Evolutionary conservation across 2,113 vertebrate species (phyloP).

Genomic region (Scolopax mira): DNA sequence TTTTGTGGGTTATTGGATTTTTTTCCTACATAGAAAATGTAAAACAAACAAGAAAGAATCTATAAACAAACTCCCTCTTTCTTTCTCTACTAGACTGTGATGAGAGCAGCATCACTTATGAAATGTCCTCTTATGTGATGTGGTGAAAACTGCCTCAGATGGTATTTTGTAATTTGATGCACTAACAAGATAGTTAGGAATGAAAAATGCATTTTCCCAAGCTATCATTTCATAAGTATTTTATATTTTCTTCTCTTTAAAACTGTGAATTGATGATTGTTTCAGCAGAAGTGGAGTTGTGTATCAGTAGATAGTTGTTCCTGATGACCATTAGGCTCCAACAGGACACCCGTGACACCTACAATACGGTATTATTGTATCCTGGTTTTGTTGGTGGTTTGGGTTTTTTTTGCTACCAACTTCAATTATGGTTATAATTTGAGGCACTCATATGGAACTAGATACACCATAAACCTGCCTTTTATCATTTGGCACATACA

Average conservation of each 20-base stretch:
- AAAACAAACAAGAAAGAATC: slow-evolving; percentile 69
- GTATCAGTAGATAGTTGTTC: neutral
- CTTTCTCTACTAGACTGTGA: slow-evolving; percentile 35
- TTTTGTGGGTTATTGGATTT: slow-evolving; percentile 63
- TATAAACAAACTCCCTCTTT: slow-evolving; percentile 61
- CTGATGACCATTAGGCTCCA: neutral
- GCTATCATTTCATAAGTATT: slow-evolving; percentile 33
- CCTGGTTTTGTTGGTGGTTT: no score
- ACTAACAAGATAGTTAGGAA: slow-evolving; percentile 63
- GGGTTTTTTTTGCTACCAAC: neutral
- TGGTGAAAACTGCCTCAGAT: slow-evolving; percentile 53
- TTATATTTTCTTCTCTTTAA: slow-evolving; percentile 32
- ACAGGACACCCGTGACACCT: neutral
- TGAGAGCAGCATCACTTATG: slow-evolving; percentile 56
- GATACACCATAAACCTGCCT: neutral
- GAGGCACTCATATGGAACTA: neutral
- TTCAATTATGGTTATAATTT: neutral
- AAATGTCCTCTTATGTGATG: slow-evolving; percentile 51
- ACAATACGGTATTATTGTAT: neutral
- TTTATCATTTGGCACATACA: neutral
- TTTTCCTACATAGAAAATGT: slow-evolving; percentile 55
- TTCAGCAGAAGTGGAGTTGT: neutral
- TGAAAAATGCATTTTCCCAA: slow-evolving; percentile 56
- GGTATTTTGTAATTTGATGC: slow-evolving; percentile 56
- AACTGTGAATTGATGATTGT: neutral